These are phyloP conservation scores for Gallinago jamesoni DNA, from an alignment of 2,113 vertebrate species.

Conservation along the genomic window DNA sequence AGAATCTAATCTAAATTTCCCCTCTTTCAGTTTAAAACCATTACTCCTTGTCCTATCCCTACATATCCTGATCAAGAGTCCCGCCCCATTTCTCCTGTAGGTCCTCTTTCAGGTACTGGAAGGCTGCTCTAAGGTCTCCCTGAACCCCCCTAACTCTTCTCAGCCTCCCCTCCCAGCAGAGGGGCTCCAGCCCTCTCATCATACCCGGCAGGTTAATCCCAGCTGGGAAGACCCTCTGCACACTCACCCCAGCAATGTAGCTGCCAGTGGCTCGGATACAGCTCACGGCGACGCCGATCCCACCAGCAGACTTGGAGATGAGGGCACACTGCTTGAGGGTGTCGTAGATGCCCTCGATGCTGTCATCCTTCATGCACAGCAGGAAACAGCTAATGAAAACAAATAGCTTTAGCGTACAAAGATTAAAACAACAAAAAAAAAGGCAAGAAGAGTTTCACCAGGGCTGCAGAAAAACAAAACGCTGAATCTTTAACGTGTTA, in stretches of 20 bases:
- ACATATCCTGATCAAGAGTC: too few relatives aligned
- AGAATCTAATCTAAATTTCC: too few relatives aligned
- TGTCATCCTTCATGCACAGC: slow-evolving; percentile 95
- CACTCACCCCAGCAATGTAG: slow-evolving; percentile 94
- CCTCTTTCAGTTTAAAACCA: too few relatives aligned
- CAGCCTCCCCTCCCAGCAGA: background rate
- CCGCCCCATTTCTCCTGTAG: too few relatives aligned
- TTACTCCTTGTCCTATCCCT: too few relatives aligned
- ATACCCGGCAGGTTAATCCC: background rate
- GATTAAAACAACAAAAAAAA: background rate
- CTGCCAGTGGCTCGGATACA: slow-evolving; percentile 95
- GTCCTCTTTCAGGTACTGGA: too few relatives aligned
- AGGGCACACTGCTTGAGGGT: slow-evolving; percentile 95
- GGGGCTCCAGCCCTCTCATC: background rate
- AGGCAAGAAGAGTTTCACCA: background rate
- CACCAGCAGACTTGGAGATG: slow-evolving; percentile 96
- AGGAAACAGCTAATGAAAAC: slow-evolving; percentile 86
- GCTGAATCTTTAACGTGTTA: rapidly evolving
- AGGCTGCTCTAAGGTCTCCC: too few relatives aligned
- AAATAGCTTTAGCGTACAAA: background rate
- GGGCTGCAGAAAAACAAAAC: background rate
- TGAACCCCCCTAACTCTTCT: too few relatives aligned
- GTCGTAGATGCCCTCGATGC: slow-evolving; percentile 96
- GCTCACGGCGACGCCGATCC: slow-evolving; percentile 94
- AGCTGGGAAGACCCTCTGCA: background rate